Percentiles rank a stretch among this genome's conserved stretches.
phyloP scores from a whole-genome alignment of 2,888 invertebrate species.

The Tribolium freemani region DNA sequence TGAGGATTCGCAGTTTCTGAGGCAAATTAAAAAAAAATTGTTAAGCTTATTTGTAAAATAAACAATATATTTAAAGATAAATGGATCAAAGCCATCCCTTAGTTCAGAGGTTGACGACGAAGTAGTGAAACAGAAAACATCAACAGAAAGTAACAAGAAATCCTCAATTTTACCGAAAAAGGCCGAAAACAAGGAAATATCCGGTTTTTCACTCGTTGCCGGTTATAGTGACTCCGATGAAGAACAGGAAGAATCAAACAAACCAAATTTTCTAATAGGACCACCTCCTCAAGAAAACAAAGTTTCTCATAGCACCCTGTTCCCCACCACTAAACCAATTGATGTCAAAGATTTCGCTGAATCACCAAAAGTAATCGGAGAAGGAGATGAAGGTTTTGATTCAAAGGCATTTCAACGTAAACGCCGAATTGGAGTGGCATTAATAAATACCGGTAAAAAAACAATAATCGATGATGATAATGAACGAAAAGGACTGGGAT shows the following conservation, averaged over 20 bases:
- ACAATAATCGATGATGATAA: conserved; percentile 44
- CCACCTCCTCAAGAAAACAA: conserved; percentile 44
- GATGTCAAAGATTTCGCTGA: conserved; percentile 62
- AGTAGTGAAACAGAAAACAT: conserved; percentile 49
- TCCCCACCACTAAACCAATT: conserved; percentile 68
- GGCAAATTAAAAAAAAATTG: conserved; percentile 42
- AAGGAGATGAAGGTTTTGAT: conserved; percentile 55
- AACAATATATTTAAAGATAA: conserved; percentile 10
- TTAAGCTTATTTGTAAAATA: not conserved
- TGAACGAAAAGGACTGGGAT: conserved; percentile 58
- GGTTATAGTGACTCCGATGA: conserved; percentile 72
- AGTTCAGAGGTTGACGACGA: conserved; percentile 59
- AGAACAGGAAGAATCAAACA: conserved; percentile 59
- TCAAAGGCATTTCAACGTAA: conserved; percentile 72
- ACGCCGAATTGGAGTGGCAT: conserved; percentile 71
- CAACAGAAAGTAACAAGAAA: not conserved
- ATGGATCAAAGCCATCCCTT: conserved; percentile 4
- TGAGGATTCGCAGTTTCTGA: conserved; percentile 66
- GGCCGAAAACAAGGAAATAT: conserved; percentile 28
- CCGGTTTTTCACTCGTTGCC: conserved; percentile 69
- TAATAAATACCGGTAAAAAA: conserved; percentile 60
- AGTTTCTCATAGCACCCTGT: conserved; percentile 65
- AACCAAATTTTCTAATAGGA: conserved; percentile 29
- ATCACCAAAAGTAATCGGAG: conserved; percentile 29
- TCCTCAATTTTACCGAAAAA: not conserved